Evolutionary conservation across 2,888 invertebrate species (phyloP).

Genomic region (Blastobasis lacticolella): DNA sequence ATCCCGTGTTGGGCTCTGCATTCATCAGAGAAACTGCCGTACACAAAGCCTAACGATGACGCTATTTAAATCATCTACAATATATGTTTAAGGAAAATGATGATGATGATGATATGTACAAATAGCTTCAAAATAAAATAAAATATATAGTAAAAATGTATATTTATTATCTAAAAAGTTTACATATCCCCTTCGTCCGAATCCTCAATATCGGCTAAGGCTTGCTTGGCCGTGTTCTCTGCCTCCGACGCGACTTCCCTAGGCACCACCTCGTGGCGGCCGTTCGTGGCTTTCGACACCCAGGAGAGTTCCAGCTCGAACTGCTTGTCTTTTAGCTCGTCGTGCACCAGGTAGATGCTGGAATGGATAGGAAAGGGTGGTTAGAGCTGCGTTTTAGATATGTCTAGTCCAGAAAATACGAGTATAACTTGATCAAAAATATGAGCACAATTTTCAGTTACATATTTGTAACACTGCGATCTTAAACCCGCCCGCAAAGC

Average conservation of each 20-base stretch:
- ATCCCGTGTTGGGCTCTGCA: too few species aligned
- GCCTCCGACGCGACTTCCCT: slow-evolving; percentile 83
- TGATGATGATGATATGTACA: too few species aligned
- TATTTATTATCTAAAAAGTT: slow-evolving; percentile 50
- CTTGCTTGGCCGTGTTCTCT: slow-evolving; percentile 91
- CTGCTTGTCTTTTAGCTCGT: slow-evolving; percentile 95
- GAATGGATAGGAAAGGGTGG: slow-evolving; percentile 25
- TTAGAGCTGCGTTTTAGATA: neutral
- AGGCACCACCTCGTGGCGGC: slow-evolving; percentile 88
- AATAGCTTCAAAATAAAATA: too few species aligned
- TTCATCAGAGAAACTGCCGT: too few species aligned
- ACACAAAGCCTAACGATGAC: too few species aligned
- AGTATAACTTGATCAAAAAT: neutral
- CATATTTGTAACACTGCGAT: too few species aligned
- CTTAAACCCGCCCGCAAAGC: too few species aligned
- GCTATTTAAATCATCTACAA: too few species aligned
- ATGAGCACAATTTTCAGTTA: neutral
- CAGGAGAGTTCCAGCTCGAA: slow-evolving; percentile 97
- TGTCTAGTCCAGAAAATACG: neutral
- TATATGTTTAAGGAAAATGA: neutral
- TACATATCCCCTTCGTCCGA: slow-evolving; percentile 86
- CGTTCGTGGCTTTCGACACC: slow-evolving; percentile 88
- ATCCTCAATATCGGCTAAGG: slow-evolving; percentile 88
- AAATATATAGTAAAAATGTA: slow-evolving; percentile 32
- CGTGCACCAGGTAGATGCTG: slow-evolving; percentile 91